These are phyloP conservation scores for Cossypha niveicapilla DNA, from an alignment of 2,797 vertebrate genomes.

Conservation along the genomic window DNA sequence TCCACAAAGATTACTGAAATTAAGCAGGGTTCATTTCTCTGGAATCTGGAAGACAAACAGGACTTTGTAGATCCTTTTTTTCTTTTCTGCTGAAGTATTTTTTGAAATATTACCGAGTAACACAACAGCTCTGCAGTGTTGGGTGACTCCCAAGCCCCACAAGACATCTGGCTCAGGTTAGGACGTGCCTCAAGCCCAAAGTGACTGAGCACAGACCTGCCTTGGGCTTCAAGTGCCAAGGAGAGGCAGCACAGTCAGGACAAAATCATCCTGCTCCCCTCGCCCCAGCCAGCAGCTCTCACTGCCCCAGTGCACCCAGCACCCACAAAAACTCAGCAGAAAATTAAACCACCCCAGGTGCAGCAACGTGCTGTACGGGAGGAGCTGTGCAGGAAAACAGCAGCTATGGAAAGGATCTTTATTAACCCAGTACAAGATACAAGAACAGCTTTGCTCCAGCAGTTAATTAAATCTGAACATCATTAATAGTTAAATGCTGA, in stretches of 20 bases:
- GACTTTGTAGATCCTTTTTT: neutral
- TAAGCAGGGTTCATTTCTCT: neutral
- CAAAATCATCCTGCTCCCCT: neutral
- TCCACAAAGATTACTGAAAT: neutral
- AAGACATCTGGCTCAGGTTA: neutral
- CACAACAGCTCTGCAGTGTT: fast-evolving
- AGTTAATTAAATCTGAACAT: neutral
- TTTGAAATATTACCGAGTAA: neutral
- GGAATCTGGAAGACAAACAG: neutral
- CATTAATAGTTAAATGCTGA: neutral
- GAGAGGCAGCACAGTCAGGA: fast-evolving
- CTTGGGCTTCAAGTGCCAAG: neutral
- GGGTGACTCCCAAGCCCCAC: neutral
- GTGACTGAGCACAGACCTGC: neutral
- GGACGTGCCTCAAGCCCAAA: neutral
- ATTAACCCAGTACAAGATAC: neutral
- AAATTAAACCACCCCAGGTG: neutral
- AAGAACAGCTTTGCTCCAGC: neutral
- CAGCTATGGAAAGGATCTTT: neutral
- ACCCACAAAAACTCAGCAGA: neutral
- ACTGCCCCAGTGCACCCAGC: neutral
- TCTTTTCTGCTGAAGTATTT: neutral
- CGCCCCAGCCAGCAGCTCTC: neutral
- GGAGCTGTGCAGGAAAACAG: neutral
- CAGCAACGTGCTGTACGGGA: neutral